Percentiles rank a stretch among this genome's conserved stretches.
Evolutionary conservation across 2,888 invertebrate species (phyloP).

Genomic region (Ornithoptera alexandrae): DNA sequence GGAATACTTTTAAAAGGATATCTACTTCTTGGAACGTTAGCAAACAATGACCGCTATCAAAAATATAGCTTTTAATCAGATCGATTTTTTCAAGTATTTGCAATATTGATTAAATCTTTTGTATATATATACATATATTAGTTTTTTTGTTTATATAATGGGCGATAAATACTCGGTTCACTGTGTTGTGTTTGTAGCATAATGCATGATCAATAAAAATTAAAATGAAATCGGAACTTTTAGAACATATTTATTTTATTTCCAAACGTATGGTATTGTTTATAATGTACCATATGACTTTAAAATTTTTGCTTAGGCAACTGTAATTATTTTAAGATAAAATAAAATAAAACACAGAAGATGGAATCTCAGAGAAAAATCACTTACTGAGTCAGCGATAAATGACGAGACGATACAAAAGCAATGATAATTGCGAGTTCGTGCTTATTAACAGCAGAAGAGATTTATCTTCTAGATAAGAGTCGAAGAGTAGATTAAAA

Average conservation of each 20-base stretch:
- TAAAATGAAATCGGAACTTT: no score
- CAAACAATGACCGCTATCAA: not conserved
- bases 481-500: constrained; percentile 6
- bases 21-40: not conserved
- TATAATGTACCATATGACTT: no score
- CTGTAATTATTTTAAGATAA: not conserved
- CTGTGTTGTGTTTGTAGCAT: no score
- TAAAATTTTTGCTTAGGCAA: no score
- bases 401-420: constrained; percentile 24
- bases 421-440: constrained; percentile 27
- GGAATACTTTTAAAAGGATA: no score
- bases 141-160: no score
- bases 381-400: constrained; percentile 15
- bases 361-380: constrained; percentile 1
- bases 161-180: no score
- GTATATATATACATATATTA: not conserved
- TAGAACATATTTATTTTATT: no score
- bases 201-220: no score
- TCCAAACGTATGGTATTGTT: no score
- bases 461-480: constrained; percentile 19
- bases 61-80: not conserved
- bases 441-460: constrained; percentile 22
- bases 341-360: not conserved
- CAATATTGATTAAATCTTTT: not conserved
- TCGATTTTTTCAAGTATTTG: not conserved